Base-by-base conservation (phyloP, 2,888 invertebrate genomes). In the Drosophila colorata region DNA sequence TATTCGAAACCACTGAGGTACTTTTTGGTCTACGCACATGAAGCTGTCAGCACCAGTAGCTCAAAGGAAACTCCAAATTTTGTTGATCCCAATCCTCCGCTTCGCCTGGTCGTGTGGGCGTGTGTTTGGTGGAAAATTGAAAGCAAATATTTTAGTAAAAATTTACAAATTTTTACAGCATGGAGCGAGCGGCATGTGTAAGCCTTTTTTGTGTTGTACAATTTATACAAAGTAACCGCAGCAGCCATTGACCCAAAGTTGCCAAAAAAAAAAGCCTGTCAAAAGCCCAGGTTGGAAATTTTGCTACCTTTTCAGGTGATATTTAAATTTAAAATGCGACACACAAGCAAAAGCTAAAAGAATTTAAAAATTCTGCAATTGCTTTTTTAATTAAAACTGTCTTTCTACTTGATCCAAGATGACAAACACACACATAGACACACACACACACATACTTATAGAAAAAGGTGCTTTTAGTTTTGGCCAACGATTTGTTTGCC, bases 121-220 rank as follows among this genome's bases (percentile, higher is more conserved):
- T 37, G 52, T 47, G 52, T 59, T 66, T 77, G 68, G 51, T 48
- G 51, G 60, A 73, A 85, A 85, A 86, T 86, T 85, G 76, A 86
- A 86, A 74, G 80, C 82, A 85, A 86, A 85, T 85, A 85, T 85
- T 86, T 86, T 80, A 61, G 55, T 57, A 80, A 84, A 86, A 84
- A 84, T 84, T 80, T 63, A 69, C 67, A 71, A 73, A 75, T 71
- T 85, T 79, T 72, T 51, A 60, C 48, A 76, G 72, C 63, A 49
- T 51, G 58, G 46, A 76, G 72, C 63, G 47, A 41, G 47, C 43
- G 70, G 67, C 40, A 78, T 75, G 59, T 69, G 56, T 40, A 9
- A 38, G 41, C 44, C 58, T 61, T 75, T 82, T 28, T 28, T 28
- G 8, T 14, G 28, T 9, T 73, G 46, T 72, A 63, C 66, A 81